phyloP scores from a whole-genome alignment of 2,888 invertebrate species.

The Harpalus rufipes region DNA sequence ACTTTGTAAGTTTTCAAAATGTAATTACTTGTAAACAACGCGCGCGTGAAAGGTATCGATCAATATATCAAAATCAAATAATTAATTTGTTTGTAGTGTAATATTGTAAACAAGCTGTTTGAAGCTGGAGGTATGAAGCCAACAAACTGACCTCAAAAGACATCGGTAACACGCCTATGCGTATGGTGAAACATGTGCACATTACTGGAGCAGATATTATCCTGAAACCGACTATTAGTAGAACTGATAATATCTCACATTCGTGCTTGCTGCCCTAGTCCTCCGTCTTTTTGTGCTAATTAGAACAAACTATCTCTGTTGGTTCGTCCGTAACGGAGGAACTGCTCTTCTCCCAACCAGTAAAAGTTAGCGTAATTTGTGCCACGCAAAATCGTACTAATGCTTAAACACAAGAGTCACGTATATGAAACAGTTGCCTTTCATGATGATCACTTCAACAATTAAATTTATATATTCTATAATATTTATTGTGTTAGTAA shows the following conservation, averaged over 20 bases:
- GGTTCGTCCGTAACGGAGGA: conserved; percentile 58
- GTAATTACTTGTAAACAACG: too few species aligned
- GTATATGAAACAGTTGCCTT: too few species aligned
- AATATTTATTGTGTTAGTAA: too few species aligned
- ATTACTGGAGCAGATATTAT: conserved; percentile 63
- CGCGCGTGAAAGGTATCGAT: too few species aligned
- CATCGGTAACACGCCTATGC: conserved; percentile 15
- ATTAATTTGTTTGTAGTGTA: background rate
- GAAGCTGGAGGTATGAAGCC: background rate
- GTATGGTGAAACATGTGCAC: conserved; percentile 21
- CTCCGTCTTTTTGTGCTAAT: conserved; percentile 64
- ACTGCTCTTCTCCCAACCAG: conserved; percentile 31
- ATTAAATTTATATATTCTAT: too few species aligned
- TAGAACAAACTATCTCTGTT: conserved; percentile 64
- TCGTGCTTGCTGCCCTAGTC: conserved; percentile 8
- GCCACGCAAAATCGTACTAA: background rate
- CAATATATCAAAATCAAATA: too few species aligned
- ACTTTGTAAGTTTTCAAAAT: too few species aligned
- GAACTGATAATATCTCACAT: conserved; percentile 57
- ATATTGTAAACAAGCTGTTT: too few species aligned
- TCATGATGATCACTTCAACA: too few species aligned
- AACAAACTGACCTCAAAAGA: conserved; percentile 18
- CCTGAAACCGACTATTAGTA: conserved; percentile 59
- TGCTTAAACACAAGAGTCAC: too few species aligned
- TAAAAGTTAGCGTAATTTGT: background rate